phyloP scores from a whole-genome alignment of 1,140 invertebrate genomes.

The Drosophila chauvacae region DNA sequence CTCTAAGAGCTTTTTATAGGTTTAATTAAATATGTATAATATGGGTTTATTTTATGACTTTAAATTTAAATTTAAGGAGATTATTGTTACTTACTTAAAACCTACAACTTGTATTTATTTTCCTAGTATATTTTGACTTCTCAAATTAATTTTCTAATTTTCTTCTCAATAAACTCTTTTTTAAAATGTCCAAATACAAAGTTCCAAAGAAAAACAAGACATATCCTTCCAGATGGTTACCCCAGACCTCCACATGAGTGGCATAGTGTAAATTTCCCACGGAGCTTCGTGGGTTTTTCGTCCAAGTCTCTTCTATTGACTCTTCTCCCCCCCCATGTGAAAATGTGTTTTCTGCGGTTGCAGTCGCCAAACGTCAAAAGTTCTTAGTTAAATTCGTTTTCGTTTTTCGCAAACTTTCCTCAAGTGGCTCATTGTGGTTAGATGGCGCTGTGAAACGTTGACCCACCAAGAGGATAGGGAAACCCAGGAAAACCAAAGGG shows the following conservation, averaged over 20 bases:
- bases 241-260: not conserved
- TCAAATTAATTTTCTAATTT: not conserved
- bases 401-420: conserved; percentile 65
- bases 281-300: conserved; percentile 17
- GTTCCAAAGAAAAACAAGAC: not conserved
- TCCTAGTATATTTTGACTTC: not conserved
- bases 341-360: conserved; percentile 55
- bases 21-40: no score
- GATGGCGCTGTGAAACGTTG: conserved; percentile 65
- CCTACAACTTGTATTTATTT: not conserved
- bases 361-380: conserved; percentile 75
- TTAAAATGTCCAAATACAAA: conserved; percentile 9
- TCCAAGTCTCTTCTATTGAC: conserved; percentile 55
- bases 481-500: conserved; percentile 1
- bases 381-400: conserved; percentile 78
- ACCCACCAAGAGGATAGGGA: conserved; percentile 50
- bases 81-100: not conserved
- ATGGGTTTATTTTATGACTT: no score
- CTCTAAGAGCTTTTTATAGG: no score
- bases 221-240: conserved; percentile 30
- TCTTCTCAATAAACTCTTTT: not conserved
- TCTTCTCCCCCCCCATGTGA: conserved; percentile 5
- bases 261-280: conserved; percentile 34
- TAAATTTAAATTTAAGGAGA: no score
- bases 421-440: conserved; percentile 80